Evolutionary conservation across 2,113 vertebrate species (phyloP).

Genomic region (Equus przewalskii): DNA sequence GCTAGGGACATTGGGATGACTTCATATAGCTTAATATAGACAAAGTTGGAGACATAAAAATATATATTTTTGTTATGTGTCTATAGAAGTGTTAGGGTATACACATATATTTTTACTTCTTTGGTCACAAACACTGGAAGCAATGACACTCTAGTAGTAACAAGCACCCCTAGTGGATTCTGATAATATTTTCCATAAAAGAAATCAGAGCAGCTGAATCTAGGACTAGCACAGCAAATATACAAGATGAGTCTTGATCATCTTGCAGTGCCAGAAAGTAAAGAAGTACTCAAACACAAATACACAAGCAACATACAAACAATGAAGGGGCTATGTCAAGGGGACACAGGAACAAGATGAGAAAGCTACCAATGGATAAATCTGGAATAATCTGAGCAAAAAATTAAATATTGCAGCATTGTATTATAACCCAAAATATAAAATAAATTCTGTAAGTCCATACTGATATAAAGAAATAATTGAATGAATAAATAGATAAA

Average conservation of each 20-base stretch:
- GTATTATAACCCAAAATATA: neutral
- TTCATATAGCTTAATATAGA: neutral
- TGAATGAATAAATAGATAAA: neutral
- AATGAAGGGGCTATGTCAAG: neutral
- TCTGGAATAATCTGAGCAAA: neutral
- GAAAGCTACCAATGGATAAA: neutral
- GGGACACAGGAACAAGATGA: neutral
- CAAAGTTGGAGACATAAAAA: neutral
- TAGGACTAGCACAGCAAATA: neutral
- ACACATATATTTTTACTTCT: neutral
- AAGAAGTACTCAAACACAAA: neutral
- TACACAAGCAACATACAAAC: no score
- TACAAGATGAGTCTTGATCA: neutral
- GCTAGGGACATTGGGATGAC: neutral
- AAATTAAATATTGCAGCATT: neutral
- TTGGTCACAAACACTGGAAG: neutral
- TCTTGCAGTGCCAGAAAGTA: neutral
- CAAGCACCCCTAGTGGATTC: fast-evolving
- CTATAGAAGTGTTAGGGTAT: neutral
- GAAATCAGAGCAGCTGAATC: neutral
- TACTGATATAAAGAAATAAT: neutral
- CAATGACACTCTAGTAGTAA: neutral
- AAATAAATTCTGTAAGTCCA: neutral
- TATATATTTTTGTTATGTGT: neutral
- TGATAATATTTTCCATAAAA: neutral